Percentiles rank a stretch among this genome's conserved stretches.
phyloP scores from a whole-genome alignment of 1,140 invertebrate species.

The Orchesella cincta region DNA sequence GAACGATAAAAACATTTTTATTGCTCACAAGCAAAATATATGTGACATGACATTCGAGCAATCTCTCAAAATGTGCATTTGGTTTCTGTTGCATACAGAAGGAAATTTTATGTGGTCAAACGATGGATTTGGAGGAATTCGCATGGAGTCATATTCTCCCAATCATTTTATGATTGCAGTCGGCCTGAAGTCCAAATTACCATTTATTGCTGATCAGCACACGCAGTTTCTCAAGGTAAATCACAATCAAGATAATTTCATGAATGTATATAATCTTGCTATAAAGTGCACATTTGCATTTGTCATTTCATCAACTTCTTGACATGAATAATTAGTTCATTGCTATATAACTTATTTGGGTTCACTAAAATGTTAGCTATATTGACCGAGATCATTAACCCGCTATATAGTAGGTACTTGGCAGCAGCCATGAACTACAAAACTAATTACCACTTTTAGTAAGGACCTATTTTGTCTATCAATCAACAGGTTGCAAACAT shows the following conservation, averaged over 20 bases:
- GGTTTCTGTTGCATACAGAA: background rate
- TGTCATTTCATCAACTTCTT: background rate
- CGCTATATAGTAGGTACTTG: too few species aligned
- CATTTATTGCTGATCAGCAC: conserved; percentile 21
- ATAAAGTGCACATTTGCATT: background rate
- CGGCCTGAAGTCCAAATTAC: conserved; percentile 34
- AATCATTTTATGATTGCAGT: conserved; percentile 29
- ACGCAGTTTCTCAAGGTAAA: conserved; percentile 37
- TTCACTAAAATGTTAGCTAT: background rate
- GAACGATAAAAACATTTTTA: background rate
- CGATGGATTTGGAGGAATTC: background rate
- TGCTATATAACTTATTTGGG: background rate
- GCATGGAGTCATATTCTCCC: conserved; percentile 14
- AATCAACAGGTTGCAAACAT: conserved; percentile 4
- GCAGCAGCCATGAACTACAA: too few species aligned
- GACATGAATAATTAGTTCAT: background rate
- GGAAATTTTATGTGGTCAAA: conserved; percentile 36
- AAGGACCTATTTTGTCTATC: background rate
- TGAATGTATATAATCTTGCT: too few species aligned
- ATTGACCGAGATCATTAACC: too few species aligned
- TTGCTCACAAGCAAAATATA: too few species aligned
- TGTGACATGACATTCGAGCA: background rate
- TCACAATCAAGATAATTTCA: background rate
- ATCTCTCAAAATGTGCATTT: background rate
- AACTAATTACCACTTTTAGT: too few species aligned